Evolutionary conservation across 1,140 invertebrate genomes (phyloP).

Genomic region (Druon quercuslanigerum): DNA sequence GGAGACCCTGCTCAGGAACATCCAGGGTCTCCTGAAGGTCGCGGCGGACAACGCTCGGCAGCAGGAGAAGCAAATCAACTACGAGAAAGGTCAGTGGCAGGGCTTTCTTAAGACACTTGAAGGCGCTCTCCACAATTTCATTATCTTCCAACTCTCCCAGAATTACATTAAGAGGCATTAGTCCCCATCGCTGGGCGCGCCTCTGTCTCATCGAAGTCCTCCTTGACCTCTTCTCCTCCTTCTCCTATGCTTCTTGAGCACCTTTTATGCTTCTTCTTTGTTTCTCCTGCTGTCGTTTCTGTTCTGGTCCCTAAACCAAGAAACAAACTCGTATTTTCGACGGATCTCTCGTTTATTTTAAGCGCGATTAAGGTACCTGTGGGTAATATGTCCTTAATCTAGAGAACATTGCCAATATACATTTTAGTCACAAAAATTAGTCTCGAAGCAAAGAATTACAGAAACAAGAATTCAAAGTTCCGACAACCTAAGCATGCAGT

Average conservation of each 20-base stretch:
- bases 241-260: slow-evolving; percentile 16
- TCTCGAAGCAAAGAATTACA: not conserved
- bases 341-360: not conserved
- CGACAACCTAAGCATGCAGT: too few relatives aligned
- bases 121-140: slow-evolving; percentile 75
- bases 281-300: slow-evolving; percentile 23
- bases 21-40: slow-evolving; percentile 95
- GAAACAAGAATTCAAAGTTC: too few relatives aligned
- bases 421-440: not conserved
- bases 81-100: slow-evolving; percentile 92
- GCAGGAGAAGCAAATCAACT: slow-evolving; percentile 95
- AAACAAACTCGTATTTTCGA: not conserved
- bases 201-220: slow-evolving; percentile 33
- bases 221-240: slow-evolving; percentile 32
- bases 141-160: slow-evolving; percentile 73
- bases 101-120: slow-evolving; percentile 75
- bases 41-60: slow-evolving; percentile 96
- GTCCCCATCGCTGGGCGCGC: slow-evolving; percentile 44
- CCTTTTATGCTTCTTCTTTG: slow-evolving; percentile 15
- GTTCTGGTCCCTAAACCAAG: not conserved
- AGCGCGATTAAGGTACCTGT: slow-evolving; percentile 17
- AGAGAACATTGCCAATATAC: not conserved
- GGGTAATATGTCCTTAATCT: not conserved
- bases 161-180: slow-evolving; percentile 73
- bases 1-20: slow-evolving; percentile 94